phyloP scores from a whole-genome alignment of 2,797 vertebrate species.

The Epinephelus malabaricus region DNA sequence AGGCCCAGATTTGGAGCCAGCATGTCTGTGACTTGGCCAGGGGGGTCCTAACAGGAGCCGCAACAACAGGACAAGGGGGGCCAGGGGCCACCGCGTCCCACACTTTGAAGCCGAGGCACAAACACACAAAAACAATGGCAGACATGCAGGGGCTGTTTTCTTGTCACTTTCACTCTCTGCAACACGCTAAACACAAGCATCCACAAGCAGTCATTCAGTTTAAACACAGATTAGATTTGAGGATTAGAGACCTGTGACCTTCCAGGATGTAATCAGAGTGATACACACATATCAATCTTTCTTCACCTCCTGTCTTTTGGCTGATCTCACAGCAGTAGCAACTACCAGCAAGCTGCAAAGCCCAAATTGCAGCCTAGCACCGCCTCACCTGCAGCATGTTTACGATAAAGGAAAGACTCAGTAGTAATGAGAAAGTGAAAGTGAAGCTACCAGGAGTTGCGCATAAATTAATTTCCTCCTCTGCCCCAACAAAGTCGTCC shows the following conservation, averaged over 20 bases:
- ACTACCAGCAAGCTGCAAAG: conserved; percentile 15
- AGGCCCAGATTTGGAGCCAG: conserved; percentile 82
- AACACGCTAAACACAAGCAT: conserved; percentile 22
- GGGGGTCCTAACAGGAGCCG: conserved; percentile 78
- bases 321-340: conserved; percentile 16
- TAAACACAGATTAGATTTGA: conserved; percentile 42
- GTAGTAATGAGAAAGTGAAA: not conserved
- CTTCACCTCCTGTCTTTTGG: conserved; percentile 40
- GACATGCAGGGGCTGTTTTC: conserved; percentile 50
- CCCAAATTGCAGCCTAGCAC: not conserved
- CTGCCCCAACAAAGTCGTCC: not conserved
- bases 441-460: not conserved
- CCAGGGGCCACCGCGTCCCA: conserved; percentile 59
- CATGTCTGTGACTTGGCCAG: conserved; percentile 81
- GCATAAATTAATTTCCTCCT: not conserved
- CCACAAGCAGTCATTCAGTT: conserved; percentile 18
- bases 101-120: conserved; percentile 74
- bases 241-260: conserved; percentile 45
- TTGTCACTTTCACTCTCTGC: conserved; percentile 59
- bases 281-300: conserved; percentile 45
- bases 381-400: conserved; percentile 12
- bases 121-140: conserved; percentile 50
- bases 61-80: conserved; percentile 69
- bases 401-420: not conserved
- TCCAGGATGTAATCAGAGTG: conserved; percentile 45